These are phyloP conservation scores for Malurus melanocephalus DNA, from an alignment of 2,113 vertebrate genomes.

Conservation along the genomic window DNA sequence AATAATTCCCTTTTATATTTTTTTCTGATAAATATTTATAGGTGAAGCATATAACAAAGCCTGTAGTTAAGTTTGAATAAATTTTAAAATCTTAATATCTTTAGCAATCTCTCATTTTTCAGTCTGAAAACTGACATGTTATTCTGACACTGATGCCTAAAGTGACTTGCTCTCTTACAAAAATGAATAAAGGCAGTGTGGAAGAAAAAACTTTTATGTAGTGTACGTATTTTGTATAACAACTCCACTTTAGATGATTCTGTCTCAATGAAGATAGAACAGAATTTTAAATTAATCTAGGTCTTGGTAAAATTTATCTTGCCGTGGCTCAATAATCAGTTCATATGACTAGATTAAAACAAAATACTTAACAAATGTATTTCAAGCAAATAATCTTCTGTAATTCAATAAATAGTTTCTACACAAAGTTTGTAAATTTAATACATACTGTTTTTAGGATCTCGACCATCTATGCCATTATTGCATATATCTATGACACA, in stretches of 20 bases:
- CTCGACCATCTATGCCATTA: background rate
- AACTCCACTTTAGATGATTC: background rate
- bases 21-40: conserved; percentile 47
- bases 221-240: background rate
- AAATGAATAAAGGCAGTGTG: background rate
- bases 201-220: background rate
- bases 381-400: background rate
- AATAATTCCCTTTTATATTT: conserved; percentile 53
- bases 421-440: background rate
- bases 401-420: background rate
- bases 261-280: background rate
- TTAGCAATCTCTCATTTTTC: conserved; percentile 13
- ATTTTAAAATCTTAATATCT: background rate
- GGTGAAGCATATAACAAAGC: background rate
- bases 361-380: background rate
- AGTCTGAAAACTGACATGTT: background rate
- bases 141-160: background rate
- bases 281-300: background rate
- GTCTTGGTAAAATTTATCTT: background rate
- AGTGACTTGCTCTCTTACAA: background rate
- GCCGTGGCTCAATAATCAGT: background rate
- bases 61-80: conserved; percentile 1
- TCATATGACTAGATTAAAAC: background rate
- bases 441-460: background rate
- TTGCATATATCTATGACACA: background rate